Conservation (phyloP, 2,113 vertebrate species). For the Synodontis membranacea region DNA sequence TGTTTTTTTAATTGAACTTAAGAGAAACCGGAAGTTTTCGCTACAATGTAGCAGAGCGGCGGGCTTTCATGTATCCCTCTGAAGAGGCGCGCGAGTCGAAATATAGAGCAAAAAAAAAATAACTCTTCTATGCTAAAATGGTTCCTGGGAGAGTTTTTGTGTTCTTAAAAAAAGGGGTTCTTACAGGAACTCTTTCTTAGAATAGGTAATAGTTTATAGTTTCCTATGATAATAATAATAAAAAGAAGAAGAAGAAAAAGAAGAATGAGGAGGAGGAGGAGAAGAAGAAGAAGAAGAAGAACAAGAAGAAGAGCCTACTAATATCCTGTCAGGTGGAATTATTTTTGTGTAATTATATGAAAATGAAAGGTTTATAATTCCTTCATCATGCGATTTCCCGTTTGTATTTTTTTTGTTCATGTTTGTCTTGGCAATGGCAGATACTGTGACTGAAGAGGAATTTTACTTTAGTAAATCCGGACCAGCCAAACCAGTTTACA, state of each 20-base stretch:
- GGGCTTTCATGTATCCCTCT: not conserved
- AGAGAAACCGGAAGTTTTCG: not conserved
- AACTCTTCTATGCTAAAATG: too few species aligned
- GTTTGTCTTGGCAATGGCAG: not conserved
- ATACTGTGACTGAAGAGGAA: not conserved
- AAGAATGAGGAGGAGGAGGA: not conserved
- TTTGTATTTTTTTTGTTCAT: not conserved
- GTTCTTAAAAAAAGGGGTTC: not conserved
- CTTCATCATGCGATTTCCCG: not conserved
- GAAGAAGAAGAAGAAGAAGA: not conserved
- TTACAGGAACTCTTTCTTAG: not conserved
- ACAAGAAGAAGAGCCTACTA: not conserved
- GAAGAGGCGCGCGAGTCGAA: not conserved
- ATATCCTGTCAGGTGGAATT: not conserved
- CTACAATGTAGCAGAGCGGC: not conserved
- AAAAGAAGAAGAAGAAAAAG: not conserved
- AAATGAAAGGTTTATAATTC: not conserved
- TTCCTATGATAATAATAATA: too few species aligned
- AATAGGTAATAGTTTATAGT: too few species aligned
- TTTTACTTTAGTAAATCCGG: not conserved
- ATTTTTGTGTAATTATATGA: not conserved
- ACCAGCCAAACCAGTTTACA: constrained; percentile 29
- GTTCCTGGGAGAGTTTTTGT: not conserved
- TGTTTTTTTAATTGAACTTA: not conserved
- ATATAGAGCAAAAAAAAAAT: not conserved